These are phyloP conservation scores for Conopomorpha cramerella DNA, from an alignment of 1,140 invertebrate genomes.

Conservation along the genomic window DNA sequence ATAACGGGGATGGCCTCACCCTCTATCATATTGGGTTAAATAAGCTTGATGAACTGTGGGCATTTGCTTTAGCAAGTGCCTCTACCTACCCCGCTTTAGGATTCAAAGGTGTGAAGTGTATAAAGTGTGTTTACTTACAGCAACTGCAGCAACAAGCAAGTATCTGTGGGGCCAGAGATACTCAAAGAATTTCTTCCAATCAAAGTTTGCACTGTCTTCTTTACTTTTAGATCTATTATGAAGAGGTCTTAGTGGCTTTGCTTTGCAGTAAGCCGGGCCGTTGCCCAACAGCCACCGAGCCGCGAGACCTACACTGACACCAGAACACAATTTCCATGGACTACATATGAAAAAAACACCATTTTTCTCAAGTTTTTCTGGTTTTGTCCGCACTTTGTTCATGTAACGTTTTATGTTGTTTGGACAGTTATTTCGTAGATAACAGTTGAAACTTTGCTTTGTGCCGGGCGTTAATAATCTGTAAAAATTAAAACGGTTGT, in stretches of 20 bases:
- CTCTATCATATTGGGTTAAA: too few species aligned
- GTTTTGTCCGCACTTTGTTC: conserved; percentile 19
- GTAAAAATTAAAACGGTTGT: conserved; percentile 16
- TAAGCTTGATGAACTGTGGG: too few species aligned
- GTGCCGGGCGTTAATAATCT: conserved; percentile 26
- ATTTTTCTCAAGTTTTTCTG: conserved; percentile 22
- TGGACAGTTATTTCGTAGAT: conserved; percentile 30
- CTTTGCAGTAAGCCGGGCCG: conserved; percentile 31
- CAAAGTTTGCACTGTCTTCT: conserved; percentile 44
- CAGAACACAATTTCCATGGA: conserved; percentile 45
- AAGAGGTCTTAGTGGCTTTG: conserved; percentile 21
- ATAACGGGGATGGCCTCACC: too few species aligned
- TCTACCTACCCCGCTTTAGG: too few species aligned
- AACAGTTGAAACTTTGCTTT: conserved; percentile 25
- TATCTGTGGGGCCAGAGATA: conserved; percentile 40
- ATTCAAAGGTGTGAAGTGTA: background rate
- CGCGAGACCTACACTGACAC: conserved; percentile 38
- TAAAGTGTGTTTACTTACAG: conserved; percentile 24
- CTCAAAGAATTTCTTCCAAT: conserved; percentile 34
- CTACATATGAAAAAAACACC: conserved; percentile 23
- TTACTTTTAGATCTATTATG: conserved; percentile 33
- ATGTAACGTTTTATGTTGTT: conserved; percentile 26
- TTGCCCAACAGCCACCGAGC: conserved; percentile 26
- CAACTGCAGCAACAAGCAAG: conserved; percentile 34
- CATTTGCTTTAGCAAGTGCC: too few species aligned